Base-by-base conservation (phyloP, 1,140 invertebrate genomes). In the Pseudoatta argentina region DNA sequence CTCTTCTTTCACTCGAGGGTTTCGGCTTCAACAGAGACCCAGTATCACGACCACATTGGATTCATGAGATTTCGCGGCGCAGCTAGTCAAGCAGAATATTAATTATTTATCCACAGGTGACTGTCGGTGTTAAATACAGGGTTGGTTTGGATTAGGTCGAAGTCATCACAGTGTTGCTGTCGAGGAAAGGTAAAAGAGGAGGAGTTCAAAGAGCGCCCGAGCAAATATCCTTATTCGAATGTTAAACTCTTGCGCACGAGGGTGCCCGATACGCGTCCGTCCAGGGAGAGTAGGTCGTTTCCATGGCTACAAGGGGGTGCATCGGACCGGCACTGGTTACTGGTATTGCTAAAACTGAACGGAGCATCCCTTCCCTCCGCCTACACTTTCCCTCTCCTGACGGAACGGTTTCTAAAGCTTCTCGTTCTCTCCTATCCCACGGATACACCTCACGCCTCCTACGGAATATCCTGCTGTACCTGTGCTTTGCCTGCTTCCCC, bases 221-320 rank as follows among this genome's bases (percentile, higher is more conserved):
- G 77, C 77, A 81, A 90, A 91, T 92, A 92, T 90, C 92, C 93
- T 91, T 91, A 91, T 92, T 92, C 91, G 90, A 91, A 92, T 91
- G 90, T 93, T 94, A 91, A 93, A 93, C 92, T 91, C 89, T 89
- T 64, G 81, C 79, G 79, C 55, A 57, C 67, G 86, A 91, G 86
- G 90, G 82, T 86, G 87, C 76, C 89, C 78, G 90, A 87, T 93
- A 92, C 91, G 93, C 92, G 93, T 92, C 93, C 91, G 92, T 93
- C 93, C 94, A 93, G 93, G 94, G 94, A 94, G 94, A 94, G 94
- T 95, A 95, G 94, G 94, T 95, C 94, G 94, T 94, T 94, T 91
- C 94, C 92, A 94, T 94, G 93, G 93, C 91, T 93, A 95, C 94
- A 91, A 86, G 91, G 87, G 92, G 93, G 79, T 83, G 79, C 94